A percentile compares a stretch with the other conserved stretches of the same genome.
phyloP scores from a whole-genome alignment of 2,797 vertebrate species.

The Prionace glauca region DNA sequence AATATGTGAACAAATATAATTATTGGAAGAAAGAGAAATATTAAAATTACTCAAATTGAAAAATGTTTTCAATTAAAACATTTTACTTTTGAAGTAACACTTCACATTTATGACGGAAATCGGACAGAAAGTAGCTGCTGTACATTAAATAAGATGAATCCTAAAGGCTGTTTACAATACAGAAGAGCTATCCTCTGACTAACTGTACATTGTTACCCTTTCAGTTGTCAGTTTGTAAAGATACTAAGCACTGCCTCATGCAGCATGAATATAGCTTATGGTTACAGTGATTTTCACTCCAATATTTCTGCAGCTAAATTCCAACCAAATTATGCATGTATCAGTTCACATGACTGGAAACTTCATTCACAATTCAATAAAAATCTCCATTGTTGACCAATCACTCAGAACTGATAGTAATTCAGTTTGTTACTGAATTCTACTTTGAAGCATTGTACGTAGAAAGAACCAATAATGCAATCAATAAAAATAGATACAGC shows the following conservation, averaged over 20 bases:
- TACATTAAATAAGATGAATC: neutral
- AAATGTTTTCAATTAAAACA: neutral
- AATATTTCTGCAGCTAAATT: slow-evolving; percentile 17
- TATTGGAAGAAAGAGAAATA: neutral
- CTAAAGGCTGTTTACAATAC: neutral
- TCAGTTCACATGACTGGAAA: neutral
- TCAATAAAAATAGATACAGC: neutral
- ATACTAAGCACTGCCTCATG: neutral
- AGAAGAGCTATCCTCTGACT: neutral
- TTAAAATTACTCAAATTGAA: neutral
- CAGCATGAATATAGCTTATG: neutral
- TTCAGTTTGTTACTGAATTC: no score
- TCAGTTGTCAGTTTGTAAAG: neutral
- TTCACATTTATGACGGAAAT: neutral
- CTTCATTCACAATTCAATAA: slow-evolving; percentile 12
- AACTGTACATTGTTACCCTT: neutral
- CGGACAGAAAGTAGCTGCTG: neutral
- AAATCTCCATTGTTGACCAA: neutral
- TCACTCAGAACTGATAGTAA: neutral
- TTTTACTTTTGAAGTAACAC: neutral
- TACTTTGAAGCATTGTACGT: neutral
- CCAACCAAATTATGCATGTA: neutral
- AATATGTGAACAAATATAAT: neutral
- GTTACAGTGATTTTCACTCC: slow-evolving; percentile 13
- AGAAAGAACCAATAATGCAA: neutral